Conservation (phyloP, 2,797 vertebrate genomes). For the Sebastolobus altivelis region DNA sequence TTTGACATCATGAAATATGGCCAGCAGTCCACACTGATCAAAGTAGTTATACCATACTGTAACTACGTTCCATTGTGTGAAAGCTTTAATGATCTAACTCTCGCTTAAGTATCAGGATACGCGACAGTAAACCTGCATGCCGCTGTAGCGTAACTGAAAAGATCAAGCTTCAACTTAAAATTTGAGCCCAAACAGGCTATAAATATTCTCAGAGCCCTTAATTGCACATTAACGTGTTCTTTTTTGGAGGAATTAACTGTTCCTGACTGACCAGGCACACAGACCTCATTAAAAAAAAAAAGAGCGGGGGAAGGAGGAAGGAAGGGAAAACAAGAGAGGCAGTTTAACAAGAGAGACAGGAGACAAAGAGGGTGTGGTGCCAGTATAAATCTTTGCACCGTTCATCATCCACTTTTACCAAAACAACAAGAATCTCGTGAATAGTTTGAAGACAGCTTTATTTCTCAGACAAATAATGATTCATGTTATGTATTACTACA, state of each 20-base stretch:
- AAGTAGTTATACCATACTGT: neutral
- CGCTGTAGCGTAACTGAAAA: neutral
- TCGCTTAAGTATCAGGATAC: constrained; percentile 3
- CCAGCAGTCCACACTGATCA: constrained; percentile 11
- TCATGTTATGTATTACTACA: constrained; percentile 14
- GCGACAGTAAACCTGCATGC: constrained; percentile 22
- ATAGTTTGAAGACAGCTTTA: constrained; percentile 52
- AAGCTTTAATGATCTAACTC: constrained; percentile 6
- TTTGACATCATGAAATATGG: neutral
- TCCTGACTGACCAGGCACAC: constrained; percentile 69
- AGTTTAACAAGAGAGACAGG: constrained; percentile 72
- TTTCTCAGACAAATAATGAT: constrained; percentile 41
- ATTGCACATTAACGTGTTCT: constrained; percentile 71
- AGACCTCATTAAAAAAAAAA: constrained; percentile 70
- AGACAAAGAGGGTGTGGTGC: constrained; percentile 66
- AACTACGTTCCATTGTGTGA: neutral
- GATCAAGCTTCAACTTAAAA: constrained; percentile 32
- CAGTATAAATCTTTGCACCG: constrained; percentile 39
- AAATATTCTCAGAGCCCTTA: constrained; percentile 63
- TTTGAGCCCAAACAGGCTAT: constrained; percentile 53
- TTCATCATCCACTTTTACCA: constrained; percentile 40
- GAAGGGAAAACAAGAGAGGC: constrained; percentile 54
- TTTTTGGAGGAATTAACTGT: constrained; percentile 69
- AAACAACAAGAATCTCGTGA: constrained; percentile 47
- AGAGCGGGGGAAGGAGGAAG: constrained; percentile 30